A percentile compares a stretch with the other conserved stretches of the same genome.
These are phyloP conservation scores for Sebastolobus altivelis DNA, from an alignment of 2,797 vertebrate species.

Conservation along the genomic window DNA sequence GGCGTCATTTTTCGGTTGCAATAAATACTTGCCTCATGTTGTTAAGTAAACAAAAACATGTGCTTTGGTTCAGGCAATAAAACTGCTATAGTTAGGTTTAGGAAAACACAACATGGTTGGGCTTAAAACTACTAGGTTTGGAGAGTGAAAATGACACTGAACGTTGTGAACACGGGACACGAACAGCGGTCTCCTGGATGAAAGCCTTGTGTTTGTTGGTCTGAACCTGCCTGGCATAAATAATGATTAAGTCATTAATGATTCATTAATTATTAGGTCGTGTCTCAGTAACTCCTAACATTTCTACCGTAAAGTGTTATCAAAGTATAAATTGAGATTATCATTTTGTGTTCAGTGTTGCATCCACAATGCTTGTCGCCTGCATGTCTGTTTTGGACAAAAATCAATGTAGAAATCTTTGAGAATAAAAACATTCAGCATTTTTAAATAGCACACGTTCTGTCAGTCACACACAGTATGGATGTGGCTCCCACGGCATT, in stretches of 20 bases:
- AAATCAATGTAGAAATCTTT: neutral
- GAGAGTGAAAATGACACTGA: too few relatives aligned
- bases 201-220: too few relatives aligned
- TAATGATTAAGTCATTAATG: neutral
- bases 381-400: neutral
- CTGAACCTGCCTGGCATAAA: neutral
- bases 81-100: too few relatives aligned
- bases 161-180: too few relatives aligned
- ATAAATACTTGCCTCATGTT: too few relatives aligned
- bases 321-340: constrained; percentile 7
- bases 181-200: too few relatives aligned
- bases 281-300: neutral
- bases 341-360: neutral
- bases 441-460: constrained; percentile 34
- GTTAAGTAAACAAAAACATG: too few relatives aligned
- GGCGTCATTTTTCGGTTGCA: too few relatives aligned
- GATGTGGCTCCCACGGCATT: constrained; percentile 37
- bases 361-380: too few relatives aligned
- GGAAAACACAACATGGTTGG: too few relatives aligned
- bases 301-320: neutral
- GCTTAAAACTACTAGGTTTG: too few relatives aligned
- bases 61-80: too few relatives aligned
- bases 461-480: constrained; percentile 34
- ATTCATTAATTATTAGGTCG: neutral
- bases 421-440: neutral